Conservation (phyloP, 2,113 vertebrate species). For the Barnardius zonarius region DNA sequence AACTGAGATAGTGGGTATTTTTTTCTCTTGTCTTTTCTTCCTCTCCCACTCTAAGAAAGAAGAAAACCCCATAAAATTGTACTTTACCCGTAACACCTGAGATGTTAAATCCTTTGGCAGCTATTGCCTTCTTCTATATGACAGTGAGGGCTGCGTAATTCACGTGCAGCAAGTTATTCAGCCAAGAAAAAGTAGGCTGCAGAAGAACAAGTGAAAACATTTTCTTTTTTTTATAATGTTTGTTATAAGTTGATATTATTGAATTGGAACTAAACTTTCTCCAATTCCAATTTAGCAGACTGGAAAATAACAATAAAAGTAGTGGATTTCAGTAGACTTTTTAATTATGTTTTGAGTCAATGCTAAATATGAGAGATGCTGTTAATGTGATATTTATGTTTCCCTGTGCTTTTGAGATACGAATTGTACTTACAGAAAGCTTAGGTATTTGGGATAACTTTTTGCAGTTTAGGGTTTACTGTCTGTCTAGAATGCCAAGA, state of each 20-base stretch:
- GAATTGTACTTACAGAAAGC: neutral
- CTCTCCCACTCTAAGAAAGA: neutral
- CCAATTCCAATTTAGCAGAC: constrained; percentile 37
- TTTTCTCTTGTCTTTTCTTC: neutral
- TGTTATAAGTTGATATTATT: constrained; percentile 27
- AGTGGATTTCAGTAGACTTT: constrained; percentile 38
- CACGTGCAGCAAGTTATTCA: constrained; percentile 27
- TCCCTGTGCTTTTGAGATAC: neutral
- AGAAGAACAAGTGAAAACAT: constrained; percentile 23
- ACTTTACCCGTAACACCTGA: neutral
- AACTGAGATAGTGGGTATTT: neutral
- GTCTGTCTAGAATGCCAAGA: neutral
- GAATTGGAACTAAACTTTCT: neutral
- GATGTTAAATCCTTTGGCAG: constrained; percentile 41
- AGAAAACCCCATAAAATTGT: neutral
- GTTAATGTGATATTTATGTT: neutral
- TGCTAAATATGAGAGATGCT: constrained; percentile 29
- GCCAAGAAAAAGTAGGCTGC: neutral
- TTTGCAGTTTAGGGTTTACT: constrained; percentile 6
- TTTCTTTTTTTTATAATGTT: neutral
- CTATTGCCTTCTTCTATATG: constrained; percentile 4
- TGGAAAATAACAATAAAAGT: constrained; percentile 40
- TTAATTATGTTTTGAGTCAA: constrained; percentile 27
- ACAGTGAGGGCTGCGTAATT: constrained; percentile 49
- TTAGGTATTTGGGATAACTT: neutral